These are phyloP conservation scores for Lapara coniferarum DNA, from an alignment of 2,888 invertebrate genomes.

Conservation along the genomic window DNA sequence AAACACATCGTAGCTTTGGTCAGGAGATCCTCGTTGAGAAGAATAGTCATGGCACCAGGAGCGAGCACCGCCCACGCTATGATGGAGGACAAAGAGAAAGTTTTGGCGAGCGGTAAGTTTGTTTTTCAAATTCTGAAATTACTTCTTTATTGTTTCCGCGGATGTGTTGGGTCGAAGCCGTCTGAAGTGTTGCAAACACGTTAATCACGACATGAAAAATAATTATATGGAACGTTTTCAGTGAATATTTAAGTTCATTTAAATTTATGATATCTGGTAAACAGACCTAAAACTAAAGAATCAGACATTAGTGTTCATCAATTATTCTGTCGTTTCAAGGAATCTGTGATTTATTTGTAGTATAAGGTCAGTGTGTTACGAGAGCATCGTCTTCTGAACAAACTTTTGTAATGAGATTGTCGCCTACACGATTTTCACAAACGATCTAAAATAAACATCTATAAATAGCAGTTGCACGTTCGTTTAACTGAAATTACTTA, in stretches of 20 bases:
- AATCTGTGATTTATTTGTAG: conserved; percentile 4
- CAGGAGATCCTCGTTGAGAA: conserved; percentile 74
- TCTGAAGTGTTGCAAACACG: conserved; percentile 32
- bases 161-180: conserved; percentile 1
- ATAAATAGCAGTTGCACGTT: conserved; percentile 6
- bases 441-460: background rate
- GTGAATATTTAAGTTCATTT: conserved; percentile 43
- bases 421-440: conserved; percentile 1
- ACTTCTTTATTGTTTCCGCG: conserved; percentile 7
- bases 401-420: background rate
- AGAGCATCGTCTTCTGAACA: background rate
- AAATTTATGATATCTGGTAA: conserved; percentile 4
- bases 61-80: conserved; percentile 80
- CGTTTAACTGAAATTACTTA: background rate
- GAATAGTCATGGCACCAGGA: conserved; percentile 84
- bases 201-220: conserved; percentile 37
- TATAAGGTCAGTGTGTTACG: conserved; percentile 1
- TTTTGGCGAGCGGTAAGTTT: conserved; percentile 64
- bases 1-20: conserved; percentile 75
- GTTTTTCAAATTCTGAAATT: conserved; percentile 9
- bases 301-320: background rate
- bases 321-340: background rate
- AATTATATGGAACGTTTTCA: conserved; percentile 31
- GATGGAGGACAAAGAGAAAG: conserved; percentile 82
- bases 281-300: background rate